Percentiles rank a stretch among this genome's conserved stretches.
Evolutionary conservation across 2,888 invertebrate genomes (phyloP).

Genomic region (Atethmia centrago): DNA sequence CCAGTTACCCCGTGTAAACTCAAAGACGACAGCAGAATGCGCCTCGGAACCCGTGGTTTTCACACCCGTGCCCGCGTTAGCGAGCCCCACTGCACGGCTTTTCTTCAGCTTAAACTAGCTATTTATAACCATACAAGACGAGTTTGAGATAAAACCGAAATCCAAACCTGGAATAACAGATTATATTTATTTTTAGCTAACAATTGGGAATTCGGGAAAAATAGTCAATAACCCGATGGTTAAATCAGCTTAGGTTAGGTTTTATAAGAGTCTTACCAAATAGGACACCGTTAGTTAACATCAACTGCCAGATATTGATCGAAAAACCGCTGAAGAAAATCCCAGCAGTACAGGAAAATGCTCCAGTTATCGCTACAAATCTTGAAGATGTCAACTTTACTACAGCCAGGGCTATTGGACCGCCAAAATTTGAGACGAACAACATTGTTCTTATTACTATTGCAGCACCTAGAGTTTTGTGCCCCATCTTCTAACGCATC

Average conservation of each 20-base stretch:
- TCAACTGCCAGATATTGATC: too few species aligned
- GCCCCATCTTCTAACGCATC: conserved; percentile 92
- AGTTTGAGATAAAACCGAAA: conserved; percentile 93
- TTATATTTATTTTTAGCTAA: conserved; percentile 50
- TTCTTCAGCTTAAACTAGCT: conserved; percentile 92
- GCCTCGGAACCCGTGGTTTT: conserved; percentile 91
- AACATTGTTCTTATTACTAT: conserved; percentile 92
- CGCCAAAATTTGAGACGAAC: conserved; percentile 92
- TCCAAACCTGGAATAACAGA: conserved; percentile 90
- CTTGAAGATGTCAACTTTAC: conserved; percentile 81
- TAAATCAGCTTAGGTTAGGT: too few species aligned
- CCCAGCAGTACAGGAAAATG: too few species aligned
- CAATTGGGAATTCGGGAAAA: conserved; percentile 12
- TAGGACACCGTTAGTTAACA: too few species aligned
- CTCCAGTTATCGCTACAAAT: conserved; percentile 79
- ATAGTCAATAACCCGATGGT: too few species aligned
- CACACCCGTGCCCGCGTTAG: conserved; percentile 94
- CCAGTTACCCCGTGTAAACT: conserved; percentile 91
- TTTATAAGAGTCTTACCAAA: too few species aligned
- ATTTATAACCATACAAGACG: conserved; percentile 93
- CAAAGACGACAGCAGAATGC: conserved; percentile 92
- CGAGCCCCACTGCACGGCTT: conserved; percentile 93
- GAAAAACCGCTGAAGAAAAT: too few species aligned
- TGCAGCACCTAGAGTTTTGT: conserved; percentile 92
- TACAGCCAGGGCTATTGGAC: conserved; percentile 92